Evolutionary conservation across 2,888 invertebrate species (phyloP).

Genomic region (Drosophila monieri): DNA sequence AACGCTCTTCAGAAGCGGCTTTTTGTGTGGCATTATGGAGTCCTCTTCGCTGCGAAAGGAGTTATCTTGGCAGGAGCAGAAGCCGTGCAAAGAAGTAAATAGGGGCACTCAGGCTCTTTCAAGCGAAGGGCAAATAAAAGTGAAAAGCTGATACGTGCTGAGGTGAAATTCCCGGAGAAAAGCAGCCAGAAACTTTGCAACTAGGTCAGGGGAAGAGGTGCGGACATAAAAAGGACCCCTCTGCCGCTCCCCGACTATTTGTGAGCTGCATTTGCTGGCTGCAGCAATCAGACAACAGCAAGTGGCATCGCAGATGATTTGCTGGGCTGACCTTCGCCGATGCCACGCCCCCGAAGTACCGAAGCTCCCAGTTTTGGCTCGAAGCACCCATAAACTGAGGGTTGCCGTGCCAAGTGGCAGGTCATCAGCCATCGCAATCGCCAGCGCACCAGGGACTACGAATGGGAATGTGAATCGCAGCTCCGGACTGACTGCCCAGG

Average conservation of each 20-base stretch:
- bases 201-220: conserved; percentile 33
- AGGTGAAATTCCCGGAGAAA: conserved; percentile 19
- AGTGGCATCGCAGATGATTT: conserved; percentile 50
- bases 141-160: conserved; percentile 46
- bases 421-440: conserved; percentile 38
- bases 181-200: conserved; percentile 17
- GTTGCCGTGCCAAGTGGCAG: conserved; percentile 43
- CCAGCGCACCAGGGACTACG: conserved; percentile 9
- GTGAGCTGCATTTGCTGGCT: conserved; percentile 38
- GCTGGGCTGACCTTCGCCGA: conserved; percentile 39
- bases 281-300: conserved; percentile 45
- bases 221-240: conserved; percentile 14
- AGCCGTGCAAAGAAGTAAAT: too few relatives aligned
- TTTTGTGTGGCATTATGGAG: conserved; percentile 18
- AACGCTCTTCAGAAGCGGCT: conserved; percentile 15
- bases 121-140: conserved; percentile 41
- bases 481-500: conserved; percentile 7
- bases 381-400: conserved; percentile 16
- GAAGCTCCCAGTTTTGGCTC: background rate
- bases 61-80: conserved; percentile 18
- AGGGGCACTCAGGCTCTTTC: background rate
- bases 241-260: conserved; percentile 10
- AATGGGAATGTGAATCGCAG: conserved; percentile 22
- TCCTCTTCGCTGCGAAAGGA: conserved; percentile 9
- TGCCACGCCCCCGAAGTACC: conserved; percentile 12